Evolutionary conservation across 1,140 invertebrate species (phyloP).

Genomic region (Acyrthosiphon pisum): DNA sequence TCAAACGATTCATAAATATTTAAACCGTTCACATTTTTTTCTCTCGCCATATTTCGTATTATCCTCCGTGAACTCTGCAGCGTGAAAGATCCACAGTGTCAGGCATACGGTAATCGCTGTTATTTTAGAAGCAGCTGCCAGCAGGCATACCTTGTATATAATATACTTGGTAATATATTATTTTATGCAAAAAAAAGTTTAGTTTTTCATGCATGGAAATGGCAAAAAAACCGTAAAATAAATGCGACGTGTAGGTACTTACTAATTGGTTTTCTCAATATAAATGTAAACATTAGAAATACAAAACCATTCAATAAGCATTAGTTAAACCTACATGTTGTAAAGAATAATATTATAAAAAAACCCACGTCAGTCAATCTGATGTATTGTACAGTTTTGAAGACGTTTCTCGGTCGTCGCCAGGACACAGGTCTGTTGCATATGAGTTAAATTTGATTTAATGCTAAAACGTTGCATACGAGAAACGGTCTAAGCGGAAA

Average conservation of each 20-base stretch:
- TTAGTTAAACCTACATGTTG: background rate
- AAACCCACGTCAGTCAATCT: background rate
- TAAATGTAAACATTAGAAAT: background rate
- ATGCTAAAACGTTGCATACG: too few relatives aligned
- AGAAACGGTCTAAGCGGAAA: too few relatives aligned
- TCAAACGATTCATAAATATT: conserved; percentile 2
- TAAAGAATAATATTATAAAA: background rate
- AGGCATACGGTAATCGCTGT: background rate
- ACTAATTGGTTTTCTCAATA: background rate
- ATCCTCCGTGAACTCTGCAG: background rate
- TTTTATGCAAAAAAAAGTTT: background rate
- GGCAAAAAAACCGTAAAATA: background rate
- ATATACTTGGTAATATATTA: background rate
- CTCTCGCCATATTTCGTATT: background rate
- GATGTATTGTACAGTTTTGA: background rate
- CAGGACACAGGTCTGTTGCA: too few relatives aligned
- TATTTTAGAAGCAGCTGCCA: background rate
- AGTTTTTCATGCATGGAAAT: background rate
- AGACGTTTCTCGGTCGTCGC: background rate
- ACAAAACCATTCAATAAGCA: too few relatives aligned
- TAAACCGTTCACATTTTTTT: background rate
- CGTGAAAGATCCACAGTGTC: background rate
- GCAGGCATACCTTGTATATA: too few relatives aligned
- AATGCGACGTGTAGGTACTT: too few relatives aligned
- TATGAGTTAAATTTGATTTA: too few relatives aligned